Evolutionary conservation across 37 sponge, comb jelly and placozoan species (phyloP), one percentile per base, ranked within the genome.

Genomic region (Ianthella basta): DNA sequence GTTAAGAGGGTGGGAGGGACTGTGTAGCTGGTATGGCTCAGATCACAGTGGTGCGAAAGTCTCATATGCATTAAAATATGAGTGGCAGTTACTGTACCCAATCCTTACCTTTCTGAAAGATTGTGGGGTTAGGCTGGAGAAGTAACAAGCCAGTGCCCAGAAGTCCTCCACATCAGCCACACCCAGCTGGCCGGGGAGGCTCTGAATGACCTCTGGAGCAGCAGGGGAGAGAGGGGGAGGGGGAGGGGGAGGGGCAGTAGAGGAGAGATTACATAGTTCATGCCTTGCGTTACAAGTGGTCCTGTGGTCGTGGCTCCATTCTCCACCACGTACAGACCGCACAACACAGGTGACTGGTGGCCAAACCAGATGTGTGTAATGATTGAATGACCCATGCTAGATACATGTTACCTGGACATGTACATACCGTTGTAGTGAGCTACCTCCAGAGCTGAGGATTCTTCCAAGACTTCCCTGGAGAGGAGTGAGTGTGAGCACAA

Each of bases 131-230:
- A 91, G 80, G n/a, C 70, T 75, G 40, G 91, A 94, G 83, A 95
- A 97, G 88, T 97, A 93, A 53, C 91, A 73, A 16, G 98, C 96
- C 33, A 97, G 88, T 1, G 94, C 88, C 70, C 88, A 86, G 84
- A 97, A 93, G 53, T 97, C 98, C 15, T 87, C 87, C 0, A 95
- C 72, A 56, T 97, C 98, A 12, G 91, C 95, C 10, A 83, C 72
- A 37, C 84, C 55, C 64, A 97, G 88, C 35, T 91, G 87, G 32
- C 81, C 24, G 39, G 98, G 98, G n/a, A 95, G 73, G 25, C 85
- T 21, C 35, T 83, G 78, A 23, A 97, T 84, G 68, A 81, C 38
- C 74, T 82, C 87, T 83, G 39, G 3, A 15, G 30, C 60, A 68
- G 65, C 5, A n/a, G 29, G 10, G 64, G 64, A 44, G 50, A 8